Evolutionary conservation across 37 sponge, comb jelly and placozoan species (phyloP), one percentile per base, ranked within the genome.

Genomic region (Tethya wilhelma): DNA sequence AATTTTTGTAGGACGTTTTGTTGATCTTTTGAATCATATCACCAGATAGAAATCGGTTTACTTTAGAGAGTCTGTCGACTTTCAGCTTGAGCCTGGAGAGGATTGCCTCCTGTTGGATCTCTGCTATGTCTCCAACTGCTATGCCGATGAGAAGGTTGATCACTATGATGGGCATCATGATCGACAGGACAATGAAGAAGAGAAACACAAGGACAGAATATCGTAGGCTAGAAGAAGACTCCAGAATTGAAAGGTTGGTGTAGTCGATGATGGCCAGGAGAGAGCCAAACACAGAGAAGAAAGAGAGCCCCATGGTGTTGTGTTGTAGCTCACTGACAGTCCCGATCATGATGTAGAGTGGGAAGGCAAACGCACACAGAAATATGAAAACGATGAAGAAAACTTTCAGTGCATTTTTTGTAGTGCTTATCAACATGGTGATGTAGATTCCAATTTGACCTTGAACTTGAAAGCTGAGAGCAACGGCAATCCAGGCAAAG

Each of bases 121-220:
- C 44, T 8, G 78, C 94, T 73, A 93, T 96, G 74, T 94, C 92
- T 7, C 95, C 97, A 67, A 96, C 94, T 42, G 97, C 95, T 39
- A 96, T 44, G 78, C 92, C 97, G 73, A 96, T 88, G 19, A 96
- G 89, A 43, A 96, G 71, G 64, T 96, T 96, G 64, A 80, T 88
- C 12, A 96, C 33, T 1, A 87, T 72, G 33, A 96, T 88, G 0
- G 91, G 74, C 64, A 96, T 12, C 37, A 96, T 19, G 19, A 90
- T 69, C 2, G 79, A 77, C 39, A 87, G 37, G 0, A 90, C 25
- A 20, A 86, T 45, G 2, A 93, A 26, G 38, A 96, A 84, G 0
- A 92, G 3, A 74, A 82, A 90, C 0, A 72, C 56, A 22, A 90
- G n/a, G 0, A n/a, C 32, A 12, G 70, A 39, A 67, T 73, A 83